Evolutionary conservation across 1,140 invertebrate genomes (phyloP).

Genomic region (Plodia interpunctella): DNA sequence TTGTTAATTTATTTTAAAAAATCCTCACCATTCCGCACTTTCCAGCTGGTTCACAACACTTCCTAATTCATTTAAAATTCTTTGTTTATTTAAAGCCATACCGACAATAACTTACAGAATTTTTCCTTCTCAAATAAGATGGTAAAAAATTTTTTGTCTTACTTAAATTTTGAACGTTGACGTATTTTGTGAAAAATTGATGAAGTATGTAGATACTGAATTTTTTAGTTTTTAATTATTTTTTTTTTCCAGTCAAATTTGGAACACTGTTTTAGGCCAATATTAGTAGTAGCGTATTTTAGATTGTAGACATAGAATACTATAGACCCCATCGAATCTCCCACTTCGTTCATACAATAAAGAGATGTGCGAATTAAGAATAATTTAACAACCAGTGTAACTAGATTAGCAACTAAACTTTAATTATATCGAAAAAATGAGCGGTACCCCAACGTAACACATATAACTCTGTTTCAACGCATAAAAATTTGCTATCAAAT

Average conservation of each 20-base stretch:
- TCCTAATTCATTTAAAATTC: conserved; percentile 62
- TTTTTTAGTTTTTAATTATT: not conserved
- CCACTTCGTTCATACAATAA: too few species aligned
- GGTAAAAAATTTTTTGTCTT: conserved; percentile 4
- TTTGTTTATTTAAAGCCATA: conserved; percentile 66
- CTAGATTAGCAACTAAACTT: too few species aligned
- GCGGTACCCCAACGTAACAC: too few species aligned
- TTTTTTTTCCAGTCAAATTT: not conserved
- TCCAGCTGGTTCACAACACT: conserved; percentile 67
- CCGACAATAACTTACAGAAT: conserved; percentile 19
- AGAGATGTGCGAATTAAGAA: too few species aligned
- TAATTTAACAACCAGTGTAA: too few species aligned
- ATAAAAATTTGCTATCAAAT: too few species aligned
- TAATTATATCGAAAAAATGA: too few species aligned
- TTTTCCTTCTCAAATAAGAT: not conserved
- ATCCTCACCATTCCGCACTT: conserved; percentile 61
- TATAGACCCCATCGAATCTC: too few species aligned
- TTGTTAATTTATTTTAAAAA: not conserved
- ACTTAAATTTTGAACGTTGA: conserved; percentile 22
- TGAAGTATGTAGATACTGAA: not conserved
- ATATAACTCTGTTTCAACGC: too few species aligned
- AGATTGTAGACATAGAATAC: too few species aligned
- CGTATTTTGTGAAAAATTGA: not conserved
- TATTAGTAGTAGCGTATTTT: too few species aligned
- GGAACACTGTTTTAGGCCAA: not conserved